Evolutionary conservation across 2,888 invertebrate species (phyloP).

Genomic region (Chaetoderma sp.): DNA sequence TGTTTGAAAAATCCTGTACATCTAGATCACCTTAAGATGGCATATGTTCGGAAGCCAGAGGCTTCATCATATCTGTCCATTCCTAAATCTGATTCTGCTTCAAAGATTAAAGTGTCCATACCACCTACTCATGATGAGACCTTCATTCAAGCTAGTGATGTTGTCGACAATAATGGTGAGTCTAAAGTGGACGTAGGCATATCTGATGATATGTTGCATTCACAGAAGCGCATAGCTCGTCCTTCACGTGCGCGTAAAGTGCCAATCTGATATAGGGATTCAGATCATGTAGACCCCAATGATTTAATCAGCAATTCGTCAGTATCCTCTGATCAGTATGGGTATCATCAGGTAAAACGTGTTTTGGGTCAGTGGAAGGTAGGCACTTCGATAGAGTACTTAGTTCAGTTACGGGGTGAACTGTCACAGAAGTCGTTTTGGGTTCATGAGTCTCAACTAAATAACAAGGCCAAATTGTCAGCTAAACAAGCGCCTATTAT

Average conservation of each 20-base stretch:
- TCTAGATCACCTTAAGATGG: background rate
- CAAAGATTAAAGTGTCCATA: background rate
- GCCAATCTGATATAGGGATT: background rate
- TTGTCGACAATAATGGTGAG: too few relatives aligned
- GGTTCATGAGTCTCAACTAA: background rate
- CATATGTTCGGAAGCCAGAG: background rate
- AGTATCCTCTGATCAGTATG: too few relatives aligned
- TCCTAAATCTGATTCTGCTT: background rate
- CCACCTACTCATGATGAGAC: background rate
- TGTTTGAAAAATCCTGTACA: background rate
- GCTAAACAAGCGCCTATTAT: too few relatives aligned
- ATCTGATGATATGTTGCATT: too few relatives aligned
- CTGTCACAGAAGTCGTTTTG: background rate
- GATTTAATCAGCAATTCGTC: too few relatives aligned
- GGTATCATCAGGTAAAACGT: too few relatives aligned
- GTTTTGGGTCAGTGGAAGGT: too few relatives aligned
- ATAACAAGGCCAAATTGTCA: background rate
- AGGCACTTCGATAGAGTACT: too few relatives aligned
- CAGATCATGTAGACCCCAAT: background rate
- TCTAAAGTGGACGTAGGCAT: too few relatives aligned
- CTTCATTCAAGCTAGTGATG: background rate
- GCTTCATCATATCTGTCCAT: background rate
- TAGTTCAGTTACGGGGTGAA: constrained; percentile 3
- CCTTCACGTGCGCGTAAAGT: background rate
- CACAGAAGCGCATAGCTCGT: background rate